Conservation (phyloP, 2,797 vertebrate species). For the Arrhamphus sclerolepis region DNA sequence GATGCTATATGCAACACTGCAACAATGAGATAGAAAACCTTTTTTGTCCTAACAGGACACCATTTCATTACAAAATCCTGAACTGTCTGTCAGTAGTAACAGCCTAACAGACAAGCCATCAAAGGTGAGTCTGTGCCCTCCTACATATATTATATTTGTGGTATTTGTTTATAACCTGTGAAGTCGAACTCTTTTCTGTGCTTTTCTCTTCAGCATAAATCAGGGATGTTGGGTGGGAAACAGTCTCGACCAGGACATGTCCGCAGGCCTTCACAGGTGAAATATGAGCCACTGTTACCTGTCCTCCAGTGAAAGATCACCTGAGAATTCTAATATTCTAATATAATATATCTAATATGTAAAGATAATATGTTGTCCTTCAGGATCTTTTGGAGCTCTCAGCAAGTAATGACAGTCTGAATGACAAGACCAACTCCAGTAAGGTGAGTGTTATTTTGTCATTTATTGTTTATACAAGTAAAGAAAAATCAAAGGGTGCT, state of each 20-base stretch:
- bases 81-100: conserved; percentile 50
- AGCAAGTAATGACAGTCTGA: conserved; percentile 32
- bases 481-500: not conserved
- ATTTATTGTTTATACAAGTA: too few relatives aligned
- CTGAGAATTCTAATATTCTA: too few relatives aligned
- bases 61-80: conserved; percentile 27
- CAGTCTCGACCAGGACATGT: conserved; percentile 46
- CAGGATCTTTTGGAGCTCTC: conserved; percentile 58
- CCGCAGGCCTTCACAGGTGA: conserved; percentile 64
- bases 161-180: not conserved
- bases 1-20: too few relatives aligned
- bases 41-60: conserved; percentile 18
- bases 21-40: too few relatives aligned
- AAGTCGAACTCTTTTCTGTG: conserved; percentile 2
- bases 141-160: not conserved
- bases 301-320: too few relatives aligned
- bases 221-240: conserved; percentile 47
- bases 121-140: conserved; percentile 44
- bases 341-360: too few relatives aligned
- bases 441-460: conserved; percentile 47
- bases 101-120: conserved; percentile 45
- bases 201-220: conserved; percentile 51
- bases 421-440: conserved; percentile 29
- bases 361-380: conserved; percentile 20
- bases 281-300: not conserved